These are phyloP conservation scores for Xestia ashworthii DNA, from an alignment of 2,888 invertebrate genomes.

Conservation along the genomic window DNA sequence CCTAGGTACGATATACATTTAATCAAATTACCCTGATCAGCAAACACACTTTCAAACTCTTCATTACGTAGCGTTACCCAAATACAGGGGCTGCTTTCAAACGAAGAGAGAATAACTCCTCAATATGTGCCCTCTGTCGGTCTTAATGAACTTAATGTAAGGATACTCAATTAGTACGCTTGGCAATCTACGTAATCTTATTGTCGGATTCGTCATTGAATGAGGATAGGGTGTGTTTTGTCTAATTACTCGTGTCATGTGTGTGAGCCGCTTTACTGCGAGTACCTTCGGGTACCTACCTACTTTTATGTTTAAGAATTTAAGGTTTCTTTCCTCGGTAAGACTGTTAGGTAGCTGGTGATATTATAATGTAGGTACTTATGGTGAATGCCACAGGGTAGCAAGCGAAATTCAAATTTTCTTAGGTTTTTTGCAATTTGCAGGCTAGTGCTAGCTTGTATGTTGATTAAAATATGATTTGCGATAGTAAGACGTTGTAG, in stretches of 20 bases:
- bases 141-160: conserved; percentile 70
- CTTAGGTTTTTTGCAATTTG: too few relatives aligned
- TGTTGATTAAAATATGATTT: too few relatives aligned
- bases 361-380: neutral
- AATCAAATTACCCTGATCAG: conserved; percentile 10
- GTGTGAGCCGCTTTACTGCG: conserved; percentile 13
- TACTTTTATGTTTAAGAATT: conserved; percentile 14
- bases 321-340: neutral
- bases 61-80: conserved; percentile 71
- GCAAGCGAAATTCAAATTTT: too few relatives aligned
- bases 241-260: conserved; percentile 55
- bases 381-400: too few relatives aligned
- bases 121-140: conserved; percentile 55
- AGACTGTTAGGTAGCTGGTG: neutral
- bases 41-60: conserved; percentile 40
- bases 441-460: too few relatives aligned
- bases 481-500: too few relatives aligned
- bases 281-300: neutral
- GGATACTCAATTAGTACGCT: conserved; percentile 66
- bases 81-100: conserved; percentile 75
- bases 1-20: neutral
- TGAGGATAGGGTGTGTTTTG: conserved; percentile 48
- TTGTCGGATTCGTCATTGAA: conserved; percentile 59
- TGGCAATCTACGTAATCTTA: conserved; percentile 68
- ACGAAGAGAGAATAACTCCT: conserved; percentile 71